Percentiles rank a stretch among this genome's conserved stretches.
Conservation (phyloP, 2,888 invertebrate species). For the Aphodius sticticus region DNA sequence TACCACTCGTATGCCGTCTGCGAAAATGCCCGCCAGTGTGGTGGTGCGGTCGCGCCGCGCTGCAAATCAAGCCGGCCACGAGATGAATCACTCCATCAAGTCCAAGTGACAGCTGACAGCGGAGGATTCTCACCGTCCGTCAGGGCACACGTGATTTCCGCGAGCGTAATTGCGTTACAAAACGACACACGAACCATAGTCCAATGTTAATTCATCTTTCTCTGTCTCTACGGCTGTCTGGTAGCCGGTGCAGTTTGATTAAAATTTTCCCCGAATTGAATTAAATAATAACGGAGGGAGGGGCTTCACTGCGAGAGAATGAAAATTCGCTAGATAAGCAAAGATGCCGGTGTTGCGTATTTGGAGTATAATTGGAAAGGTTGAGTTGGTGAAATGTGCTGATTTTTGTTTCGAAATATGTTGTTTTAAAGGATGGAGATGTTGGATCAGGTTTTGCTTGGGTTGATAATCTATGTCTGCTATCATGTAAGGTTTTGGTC, state of each 20-base stretch:
- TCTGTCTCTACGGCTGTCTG: not conserved
- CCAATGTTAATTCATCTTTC: not conserved
- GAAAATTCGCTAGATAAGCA: not conserved
- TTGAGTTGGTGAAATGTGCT: too few relatives aligned
- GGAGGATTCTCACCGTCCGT: conserved; percentile 37
- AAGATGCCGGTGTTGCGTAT: not conserved
- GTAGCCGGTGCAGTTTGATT: not conserved
- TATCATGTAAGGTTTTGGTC: too few relatives aligned
- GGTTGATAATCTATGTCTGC: too few relatives aligned
- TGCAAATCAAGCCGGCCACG: conserved; percentile 39
- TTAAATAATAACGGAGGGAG: not conserved
- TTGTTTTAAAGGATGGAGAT: too few relatives aligned
- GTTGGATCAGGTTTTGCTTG: too few relatives aligned
- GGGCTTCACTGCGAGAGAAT: not conserved
- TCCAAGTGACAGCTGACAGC: conserved; percentile 47
- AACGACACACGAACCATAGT: not conserved
- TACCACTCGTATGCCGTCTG: not conserved
- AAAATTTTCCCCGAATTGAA: not conserved
- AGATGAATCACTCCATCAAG: conserved; percentile 49
- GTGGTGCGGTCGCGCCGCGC: conserved; percentile 35
- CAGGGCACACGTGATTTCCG: not conserved
- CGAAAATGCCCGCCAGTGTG: not conserved
- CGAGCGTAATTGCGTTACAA: conserved; percentile 4
- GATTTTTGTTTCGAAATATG: too few relatives aligned
- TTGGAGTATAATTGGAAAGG: too few relatives aligned